Conservation (phyloP, 35 echinoderm and acorn worm genomes). For the Apostichopus japonicus region DNA sequence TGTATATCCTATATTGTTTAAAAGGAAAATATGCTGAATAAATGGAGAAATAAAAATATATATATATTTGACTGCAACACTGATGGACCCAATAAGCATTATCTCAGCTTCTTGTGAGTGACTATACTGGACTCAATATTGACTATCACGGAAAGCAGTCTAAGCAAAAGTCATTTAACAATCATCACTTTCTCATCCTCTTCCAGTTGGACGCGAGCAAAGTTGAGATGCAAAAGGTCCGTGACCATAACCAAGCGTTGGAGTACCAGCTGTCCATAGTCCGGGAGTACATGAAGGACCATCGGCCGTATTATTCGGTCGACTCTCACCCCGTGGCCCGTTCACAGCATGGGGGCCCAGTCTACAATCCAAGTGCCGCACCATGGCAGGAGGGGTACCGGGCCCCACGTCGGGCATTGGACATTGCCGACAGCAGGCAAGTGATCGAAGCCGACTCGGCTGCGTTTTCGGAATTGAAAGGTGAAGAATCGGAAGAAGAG, state of each 20-base stretch:
- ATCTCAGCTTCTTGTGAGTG: no score
- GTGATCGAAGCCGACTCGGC: constrained; percentile 44
- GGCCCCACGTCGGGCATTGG: background rate
- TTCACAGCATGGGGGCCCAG: background rate
- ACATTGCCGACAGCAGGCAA: constrained; percentile 4
- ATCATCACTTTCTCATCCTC: no score
- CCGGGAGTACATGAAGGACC: constrained; percentile 47
- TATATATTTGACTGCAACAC: no score
- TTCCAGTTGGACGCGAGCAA: constrained; percentile 34
- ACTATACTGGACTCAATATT: no score
- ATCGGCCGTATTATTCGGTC: constrained; percentile 42
- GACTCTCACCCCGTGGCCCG: constrained; percentile 43
- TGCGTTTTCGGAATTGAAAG: constrained; percentile 40
- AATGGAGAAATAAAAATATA: no score
- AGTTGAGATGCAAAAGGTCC: constrained; percentile 33
- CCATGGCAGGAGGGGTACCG: constrained; percentile 48
- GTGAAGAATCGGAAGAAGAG: constrained; percentile 42
- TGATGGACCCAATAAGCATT: no score
- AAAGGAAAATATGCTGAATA: no score
- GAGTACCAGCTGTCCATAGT: constrained; percentile 53
- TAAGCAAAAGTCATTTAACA: no score
- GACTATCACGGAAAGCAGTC: no score
- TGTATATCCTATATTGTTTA: no score
- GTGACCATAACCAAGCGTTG: constrained; percentile 46
- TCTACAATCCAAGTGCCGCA: constrained; percentile 26